A percentile compares a stretch with the other conserved stretches of the same genome.
These are phyloP conservation scores for Galerucella pusilla DNA, from an alignment of 2,888 invertebrate species.

Conservation along the genomic window DNA sequence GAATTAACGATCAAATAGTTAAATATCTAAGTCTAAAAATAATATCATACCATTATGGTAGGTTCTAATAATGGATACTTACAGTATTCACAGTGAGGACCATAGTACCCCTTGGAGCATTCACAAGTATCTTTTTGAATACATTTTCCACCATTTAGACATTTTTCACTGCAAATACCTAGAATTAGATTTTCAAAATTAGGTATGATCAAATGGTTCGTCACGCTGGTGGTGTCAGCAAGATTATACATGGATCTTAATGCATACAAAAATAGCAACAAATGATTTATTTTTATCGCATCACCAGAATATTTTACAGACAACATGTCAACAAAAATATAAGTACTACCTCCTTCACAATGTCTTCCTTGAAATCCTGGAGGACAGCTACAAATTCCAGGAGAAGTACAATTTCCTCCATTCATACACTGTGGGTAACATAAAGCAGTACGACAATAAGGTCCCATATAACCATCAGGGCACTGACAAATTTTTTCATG, in stretches of 20 bases:
- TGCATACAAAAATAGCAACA: too few relatives aligned
- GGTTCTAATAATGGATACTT: slow-evolving; percentile 64
- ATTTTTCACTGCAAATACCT: slow-evolving; percentile 93
- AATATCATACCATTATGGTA: background rate
- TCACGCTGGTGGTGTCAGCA: background rate
- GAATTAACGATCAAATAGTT: too few relatives aligned
- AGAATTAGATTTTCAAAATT: slow-evolving; percentile 51
- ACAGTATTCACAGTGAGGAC: slow-evolving; percentile 91
- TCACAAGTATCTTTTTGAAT: slow-evolving; percentile 94
- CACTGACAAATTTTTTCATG: slow-evolving; percentile 88
- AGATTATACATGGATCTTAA: too few relatives aligned
- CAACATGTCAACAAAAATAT: background rate
- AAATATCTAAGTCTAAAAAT: too few relatives aligned
- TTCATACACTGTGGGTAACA: slow-evolving; percentile 95
- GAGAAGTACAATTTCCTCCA: slow-evolving; percentile 91
- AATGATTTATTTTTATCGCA: too few relatives aligned
- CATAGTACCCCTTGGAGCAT: slow-evolving; percentile 92
- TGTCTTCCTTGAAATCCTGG: slow-evolving; percentile 87
- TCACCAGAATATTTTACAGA: background rate
- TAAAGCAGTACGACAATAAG: slow-evolving; percentile 87
- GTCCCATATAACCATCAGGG: slow-evolving; percentile 91
- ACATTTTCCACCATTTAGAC: slow-evolving; percentile 94
- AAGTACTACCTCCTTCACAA: slow-evolving; percentile 49
- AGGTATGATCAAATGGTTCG: background rate
- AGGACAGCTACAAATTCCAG: slow-evolving; percentile 88